Base-by-base conservation (phyloP, 2,888 invertebrate genomes). In the Hoplodrina blanda region DNA sequence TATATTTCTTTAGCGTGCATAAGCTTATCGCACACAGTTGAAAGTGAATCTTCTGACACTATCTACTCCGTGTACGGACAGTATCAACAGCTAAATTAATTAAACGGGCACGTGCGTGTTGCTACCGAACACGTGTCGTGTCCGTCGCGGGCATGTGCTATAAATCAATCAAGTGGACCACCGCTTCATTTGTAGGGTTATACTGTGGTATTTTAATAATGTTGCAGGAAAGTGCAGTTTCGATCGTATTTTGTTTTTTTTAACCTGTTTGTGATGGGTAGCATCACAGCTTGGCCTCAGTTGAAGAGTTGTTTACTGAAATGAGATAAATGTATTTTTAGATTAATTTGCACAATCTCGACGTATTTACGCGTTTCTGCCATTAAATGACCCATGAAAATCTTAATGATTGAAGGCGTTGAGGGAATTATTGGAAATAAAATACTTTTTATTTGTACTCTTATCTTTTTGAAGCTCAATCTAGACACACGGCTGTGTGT, bases 101-200 rank as follows among this genome's bases (percentile, higher is more conserved):
- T 93, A 92, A 91, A 86, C 79, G 81, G 80, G 76, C 87, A 87
- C 88, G 82, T 78, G 87, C 83, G 87, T 89, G 90, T 85, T 81
- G 80, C 82, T 84, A 82, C 85, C 82, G 76, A 81, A 80, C 87
- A 85, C 82, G 87, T 85, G 86, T 85, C 81, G 78, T 68, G 78
- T 78, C 85, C 86, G 85, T 82, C 87, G 81, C 82, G 81, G 80
- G 80, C 85, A 76, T 78, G 81, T 77, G 81, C 81, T 67, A 82
- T 91, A 91, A 90, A 91, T 91, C 91, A 91, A 91, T 91, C 91
- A 91, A 83, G 81, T 65, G 70, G 76, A 66, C 82, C 81, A 76
- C 69, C 84, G 87, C 85, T 89, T 88, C 89, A 89, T 90, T 79
- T 88, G 88, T 86, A 82, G 74, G 83, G 81, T 81, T 76, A 82